A percentile compares a stretch with the other conserved stretches of the same genome.
phyloP scores from a whole-genome alignment of 2,797 vertebrate species.

The Tauraco hartlaubi region DNA sequence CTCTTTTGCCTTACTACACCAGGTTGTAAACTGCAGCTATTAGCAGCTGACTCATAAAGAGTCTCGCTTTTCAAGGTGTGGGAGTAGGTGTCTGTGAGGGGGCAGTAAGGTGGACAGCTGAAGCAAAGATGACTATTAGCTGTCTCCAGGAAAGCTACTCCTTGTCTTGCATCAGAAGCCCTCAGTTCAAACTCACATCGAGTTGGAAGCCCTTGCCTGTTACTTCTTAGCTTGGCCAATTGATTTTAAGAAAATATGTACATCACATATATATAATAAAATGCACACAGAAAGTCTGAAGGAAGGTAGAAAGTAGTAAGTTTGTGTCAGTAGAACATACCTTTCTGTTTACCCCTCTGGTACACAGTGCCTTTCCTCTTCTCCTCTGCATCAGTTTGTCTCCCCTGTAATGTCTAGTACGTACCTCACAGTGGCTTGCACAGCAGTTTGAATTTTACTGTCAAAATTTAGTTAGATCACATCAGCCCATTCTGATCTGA shows the following conservation, averaged over 20 bases:
- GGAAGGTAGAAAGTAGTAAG: background rate
- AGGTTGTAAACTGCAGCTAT: background rate
- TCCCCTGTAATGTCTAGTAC: background rate
- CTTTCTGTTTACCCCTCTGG: background rate
- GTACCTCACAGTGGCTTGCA: background rate
- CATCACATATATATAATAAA: rapidly evolving
- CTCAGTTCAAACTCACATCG: background rate
- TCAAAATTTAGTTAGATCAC: background rate
- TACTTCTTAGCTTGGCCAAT: background rate
- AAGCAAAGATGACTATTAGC: background rate
- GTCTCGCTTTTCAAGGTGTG: background rate
- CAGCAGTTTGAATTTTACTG: background rate
- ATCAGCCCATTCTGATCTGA: background rate
- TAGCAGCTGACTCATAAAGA: background rate
- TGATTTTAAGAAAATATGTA: background rate
- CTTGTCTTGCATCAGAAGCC: background rate
- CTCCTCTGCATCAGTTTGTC: background rate
- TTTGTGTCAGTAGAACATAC: background rate
- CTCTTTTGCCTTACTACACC: background rate
- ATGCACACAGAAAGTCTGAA: background rate
- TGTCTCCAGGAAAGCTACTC: background rate
- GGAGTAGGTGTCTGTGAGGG: background rate
- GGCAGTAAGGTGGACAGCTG: background rate
- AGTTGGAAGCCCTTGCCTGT: background rate
- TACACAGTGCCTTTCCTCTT: background rate